phyloP scores from a whole-genome alignment of 2,797 vertebrate genomes.

The Poecile montanus region DNA sequence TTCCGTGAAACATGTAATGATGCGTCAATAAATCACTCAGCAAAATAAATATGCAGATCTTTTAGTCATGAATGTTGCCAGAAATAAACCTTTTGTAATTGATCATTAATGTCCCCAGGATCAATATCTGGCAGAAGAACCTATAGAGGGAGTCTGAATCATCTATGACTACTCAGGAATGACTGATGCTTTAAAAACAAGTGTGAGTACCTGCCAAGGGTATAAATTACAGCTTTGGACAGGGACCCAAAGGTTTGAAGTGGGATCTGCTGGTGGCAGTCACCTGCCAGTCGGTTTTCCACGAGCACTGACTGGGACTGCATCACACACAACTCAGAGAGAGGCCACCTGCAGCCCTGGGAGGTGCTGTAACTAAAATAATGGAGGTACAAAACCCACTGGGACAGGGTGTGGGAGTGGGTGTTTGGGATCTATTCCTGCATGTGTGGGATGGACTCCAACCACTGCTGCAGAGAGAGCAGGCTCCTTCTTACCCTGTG shows the following conservation, averaged over 20 bases:
- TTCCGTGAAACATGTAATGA: conserved; percentile 68
- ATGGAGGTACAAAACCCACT: not conserved
- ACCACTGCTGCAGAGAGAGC: not conserved
- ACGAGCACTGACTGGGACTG: not conserved
- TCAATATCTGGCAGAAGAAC: conserved; percentile 77
- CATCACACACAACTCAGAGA: not conserved
- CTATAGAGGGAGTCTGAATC: conserved; percentile 65
- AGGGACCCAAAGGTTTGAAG: not conserved
- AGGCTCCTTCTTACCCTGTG: not conserved
- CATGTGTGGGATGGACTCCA: not conserved
- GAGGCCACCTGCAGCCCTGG: not conserved
- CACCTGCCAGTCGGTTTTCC: not conserved
- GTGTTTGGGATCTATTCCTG: not conserved
- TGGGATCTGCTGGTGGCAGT: not conserved
- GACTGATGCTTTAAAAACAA: conserved; percentile 72
- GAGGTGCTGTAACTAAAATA: not conserved
- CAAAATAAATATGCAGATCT: conserved; percentile 76
- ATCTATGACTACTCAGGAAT: conserved; percentile 65
- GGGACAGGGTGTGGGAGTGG: not conserved
- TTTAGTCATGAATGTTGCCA: conserved; percentile 62
- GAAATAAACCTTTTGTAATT: conserved; percentile 79
- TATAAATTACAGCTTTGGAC: conserved; percentile 66
- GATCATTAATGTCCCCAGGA: conserved; percentile 79
- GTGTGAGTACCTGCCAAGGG: conserved; percentile 54
- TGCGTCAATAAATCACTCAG: conserved; percentile 73